These are phyloP conservation scores for Ascidia mentula DNA, from an alignment of 23 tunicate species.

Conservation along the genomic window DNA sequence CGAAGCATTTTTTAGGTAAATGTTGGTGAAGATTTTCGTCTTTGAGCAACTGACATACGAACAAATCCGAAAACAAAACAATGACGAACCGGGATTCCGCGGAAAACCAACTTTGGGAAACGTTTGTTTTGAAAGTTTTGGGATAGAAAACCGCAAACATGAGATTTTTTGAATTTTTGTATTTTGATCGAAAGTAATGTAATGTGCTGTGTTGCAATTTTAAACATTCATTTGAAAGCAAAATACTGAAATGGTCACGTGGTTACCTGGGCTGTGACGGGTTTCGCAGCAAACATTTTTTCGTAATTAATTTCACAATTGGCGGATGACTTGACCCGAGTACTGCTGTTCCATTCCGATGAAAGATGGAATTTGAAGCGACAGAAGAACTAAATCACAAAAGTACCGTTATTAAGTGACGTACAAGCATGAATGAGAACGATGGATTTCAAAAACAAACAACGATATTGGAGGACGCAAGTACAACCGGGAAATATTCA, in stretches of 20 bases:
- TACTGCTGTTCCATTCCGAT: constrained; percentile 50
- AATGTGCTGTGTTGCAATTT: no score
- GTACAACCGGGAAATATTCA: background rate
- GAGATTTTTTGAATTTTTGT: background rate
- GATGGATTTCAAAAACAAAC: background rate
- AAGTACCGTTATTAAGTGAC: background rate
- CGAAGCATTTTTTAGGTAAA: no score
- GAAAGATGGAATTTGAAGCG: constrained; percentile 45
- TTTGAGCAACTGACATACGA: no score
- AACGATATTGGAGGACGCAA: background rate
- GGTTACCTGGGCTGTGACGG: constrained; percentile 60
- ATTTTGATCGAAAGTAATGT: background rate
- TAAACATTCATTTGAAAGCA: no score
- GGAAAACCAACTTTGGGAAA: no score
- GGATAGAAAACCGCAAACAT: no score
- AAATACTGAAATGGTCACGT: background rate
- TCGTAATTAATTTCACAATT: constrained; percentile 47
- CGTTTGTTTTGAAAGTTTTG: no score
- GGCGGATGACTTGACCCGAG: constrained; percentile 17
- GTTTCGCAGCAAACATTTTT: constrained; percentile 49
- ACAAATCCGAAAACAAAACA: no score
- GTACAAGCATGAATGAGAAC: background rate
- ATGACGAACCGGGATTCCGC: no score
- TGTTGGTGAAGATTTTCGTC: no score
- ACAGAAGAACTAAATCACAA: constrained; percentile 57